These are phyloP conservation scores for Eulemur albifrons DNA, from an alignment of 2,797 vertebrate genomes.

Conservation along the genomic window DNA sequence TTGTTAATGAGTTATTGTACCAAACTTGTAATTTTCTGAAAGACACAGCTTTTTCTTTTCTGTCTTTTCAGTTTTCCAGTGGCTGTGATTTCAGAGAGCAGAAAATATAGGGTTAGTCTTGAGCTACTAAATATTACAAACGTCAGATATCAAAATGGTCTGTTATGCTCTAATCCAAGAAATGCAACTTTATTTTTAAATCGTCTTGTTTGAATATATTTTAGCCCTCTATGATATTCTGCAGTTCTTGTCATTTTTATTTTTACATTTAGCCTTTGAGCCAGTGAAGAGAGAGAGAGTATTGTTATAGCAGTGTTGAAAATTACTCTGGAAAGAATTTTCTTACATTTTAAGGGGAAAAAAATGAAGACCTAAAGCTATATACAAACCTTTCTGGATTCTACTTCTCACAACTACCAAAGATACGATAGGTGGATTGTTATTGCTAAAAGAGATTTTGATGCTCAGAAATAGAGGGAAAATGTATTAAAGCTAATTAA, in stretches of 20 bases:
- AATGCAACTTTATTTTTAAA: constrained; percentile 54
- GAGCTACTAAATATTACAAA: background rate
- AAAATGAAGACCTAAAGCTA: background rate
- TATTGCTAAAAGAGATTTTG: constrained; percentile 59
- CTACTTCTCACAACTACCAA: background rate
- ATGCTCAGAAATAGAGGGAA: constrained; percentile 57
- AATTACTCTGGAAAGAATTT: constrained; percentile 51
- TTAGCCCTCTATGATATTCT: background rate
- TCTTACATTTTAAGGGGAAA: background rate
- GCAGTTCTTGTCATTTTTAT: constrained; percentile 11
- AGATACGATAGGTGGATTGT: constrained; percentile 53
- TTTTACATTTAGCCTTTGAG: constrained; percentile 39
- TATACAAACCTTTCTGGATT: background rate
- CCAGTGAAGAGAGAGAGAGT: background rate
- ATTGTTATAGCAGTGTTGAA: background rate
- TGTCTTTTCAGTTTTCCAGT: background rate
- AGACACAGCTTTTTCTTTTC: background rate
- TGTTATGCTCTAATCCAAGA: background rate
- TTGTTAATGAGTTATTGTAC: constrained; percentile 56
- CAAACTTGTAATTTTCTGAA: constrained; percentile 49
- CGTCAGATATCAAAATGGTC: background rate
- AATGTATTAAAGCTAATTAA: constrained; percentile 67
- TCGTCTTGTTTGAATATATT: constrained; percentile 34
- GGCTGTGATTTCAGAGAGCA: background rate
- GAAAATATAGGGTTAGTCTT: background rate